Evolutionary conservation across 2,888 invertebrate genomes (phyloP).

Genomic region (Brachylomia viminalis): DNA sequence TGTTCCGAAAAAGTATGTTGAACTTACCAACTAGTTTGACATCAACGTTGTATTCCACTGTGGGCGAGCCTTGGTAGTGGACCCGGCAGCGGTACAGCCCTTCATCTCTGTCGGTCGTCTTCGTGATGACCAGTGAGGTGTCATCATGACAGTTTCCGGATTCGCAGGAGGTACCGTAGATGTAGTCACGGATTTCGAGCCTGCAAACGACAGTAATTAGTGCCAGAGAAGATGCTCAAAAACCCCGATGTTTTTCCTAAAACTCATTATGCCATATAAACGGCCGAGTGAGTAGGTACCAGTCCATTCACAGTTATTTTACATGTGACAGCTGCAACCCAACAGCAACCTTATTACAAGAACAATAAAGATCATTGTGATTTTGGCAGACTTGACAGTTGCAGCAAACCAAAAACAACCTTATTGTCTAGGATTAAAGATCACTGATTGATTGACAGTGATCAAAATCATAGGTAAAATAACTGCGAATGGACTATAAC

Average conservation of each 20-base stretch:
- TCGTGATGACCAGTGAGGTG: constrained; percentile 79
- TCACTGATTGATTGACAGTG: too few species aligned
- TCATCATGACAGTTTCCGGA: constrained; percentile 77
- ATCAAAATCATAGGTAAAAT: too few species aligned
- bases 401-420: too few species aligned
- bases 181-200: constrained; percentile 64
- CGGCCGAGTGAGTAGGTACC: too few species aligned
- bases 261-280: too few species aligned
- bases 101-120: constrained; percentile 73
- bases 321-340: too few species aligned
- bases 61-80: constrained; percentile 83
- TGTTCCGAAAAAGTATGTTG: neutral
- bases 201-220: constrained; percentile 56
- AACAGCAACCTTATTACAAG: too few species aligned
- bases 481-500: too few species aligned
- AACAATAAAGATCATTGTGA: too few species aligned
- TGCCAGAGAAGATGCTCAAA: neutral
- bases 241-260: neutral
- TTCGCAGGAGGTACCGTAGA: constrained; percentile 75
- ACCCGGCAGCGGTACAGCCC: constrained; percentile 83
- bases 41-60: constrained; percentile 80
- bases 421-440: too few species aligned
- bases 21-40: constrained; percentile 81
- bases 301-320: too few species aligned
- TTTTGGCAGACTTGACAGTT: too few species aligned